Percentiles rank a stretch among this genome's conserved stretches.
Conservation (phyloP, 2,113 vertebrate genomes). For the Potamarius usumacintae region DNA sequence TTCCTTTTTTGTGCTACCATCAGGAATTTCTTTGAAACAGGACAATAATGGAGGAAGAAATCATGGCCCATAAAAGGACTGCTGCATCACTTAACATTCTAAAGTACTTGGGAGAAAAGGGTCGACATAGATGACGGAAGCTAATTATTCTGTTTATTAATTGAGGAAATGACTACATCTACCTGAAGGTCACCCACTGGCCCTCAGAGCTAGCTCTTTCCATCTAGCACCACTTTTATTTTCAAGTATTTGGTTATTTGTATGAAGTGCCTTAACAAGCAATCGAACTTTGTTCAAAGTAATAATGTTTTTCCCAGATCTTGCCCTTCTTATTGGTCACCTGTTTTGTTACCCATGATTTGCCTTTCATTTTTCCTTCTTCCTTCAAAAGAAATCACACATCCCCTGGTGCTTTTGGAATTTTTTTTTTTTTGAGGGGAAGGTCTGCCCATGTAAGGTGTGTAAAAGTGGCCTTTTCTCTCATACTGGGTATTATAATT, state of each 20-base stretch:
- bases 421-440: conserved; percentile 11
- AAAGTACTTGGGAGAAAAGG: conserved; percentile 59
- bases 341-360: conserved; percentile 47
- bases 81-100: conserved; percentile 56
- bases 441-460: conserved; percentile 23
- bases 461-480: conserved; percentile 5
- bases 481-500: conserved; percentile 31
- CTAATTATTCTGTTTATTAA: conserved; percentile 50
- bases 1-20: conserved; percentile 62
- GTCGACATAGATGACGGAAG: conserved; percentile 62
- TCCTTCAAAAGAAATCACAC: conserved; percentile 25
- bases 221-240: conserved; percentile 59
- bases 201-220: conserved; percentile 58
- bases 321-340: conserved; percentile 18
- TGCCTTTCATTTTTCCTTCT: conserved; percentile 12
- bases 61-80: conserved; percentile 60
- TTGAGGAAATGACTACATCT: conserved; percentile 37
- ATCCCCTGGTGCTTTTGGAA: background rate
- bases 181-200: conserved; percentile 40
- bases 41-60: conserved; percentile 63
- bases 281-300: conserved; percentile 89
- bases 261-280: conserved; percentile 99
- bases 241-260: conserved; percentile 86
- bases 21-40: conserved; percentile 62
- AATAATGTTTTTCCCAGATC: conserved; percentile 76